phyloP scores from a whole-genome alignment of 2,797 vertebrate species.

The Microtus californicus region DNA sequence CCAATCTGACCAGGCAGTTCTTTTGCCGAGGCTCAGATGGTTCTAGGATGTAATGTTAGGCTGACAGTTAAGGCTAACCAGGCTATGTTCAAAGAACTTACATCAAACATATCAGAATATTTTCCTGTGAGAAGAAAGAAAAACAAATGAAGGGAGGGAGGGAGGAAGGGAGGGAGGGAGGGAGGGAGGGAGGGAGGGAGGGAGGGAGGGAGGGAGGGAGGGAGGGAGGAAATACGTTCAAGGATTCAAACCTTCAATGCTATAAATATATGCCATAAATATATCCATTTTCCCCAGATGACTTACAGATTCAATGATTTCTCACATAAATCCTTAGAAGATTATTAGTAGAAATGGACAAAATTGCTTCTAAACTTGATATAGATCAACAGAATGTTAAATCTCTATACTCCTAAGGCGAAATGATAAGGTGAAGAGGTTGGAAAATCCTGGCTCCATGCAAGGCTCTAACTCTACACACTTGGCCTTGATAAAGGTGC shows the following conservation, averaged over 20 bases:
- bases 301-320: constrained; percentile 49
- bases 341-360: constrained; percentile 49
- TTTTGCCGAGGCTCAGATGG: not conserved
- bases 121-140: not conserved
- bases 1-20: not conserved
- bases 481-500: not conserved
- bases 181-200: not conserved
- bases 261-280: not conserved
- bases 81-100: not conserved
- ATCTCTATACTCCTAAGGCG: not conserved
- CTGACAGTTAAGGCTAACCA: not conserved
- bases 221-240: not conserved
- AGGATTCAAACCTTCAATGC: not conserved
- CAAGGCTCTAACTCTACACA: constrained; percentile 1
- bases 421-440: constrained; percentile 32
- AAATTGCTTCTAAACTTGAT: constrained; percentile 57
- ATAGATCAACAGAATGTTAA: constrained; percentile 64
- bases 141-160: not conserved
- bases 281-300: not conserved
- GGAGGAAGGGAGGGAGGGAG: not conserved
- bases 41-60: not conserved
- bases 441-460: not conserved
- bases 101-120: not conserved
- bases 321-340: constrained; percentile 25
- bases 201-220: not conserved